Evolutionary conservation across 1,140 invertebrate species (phyloP).

Genomic region (Kradibia gibbosae): DNA sequence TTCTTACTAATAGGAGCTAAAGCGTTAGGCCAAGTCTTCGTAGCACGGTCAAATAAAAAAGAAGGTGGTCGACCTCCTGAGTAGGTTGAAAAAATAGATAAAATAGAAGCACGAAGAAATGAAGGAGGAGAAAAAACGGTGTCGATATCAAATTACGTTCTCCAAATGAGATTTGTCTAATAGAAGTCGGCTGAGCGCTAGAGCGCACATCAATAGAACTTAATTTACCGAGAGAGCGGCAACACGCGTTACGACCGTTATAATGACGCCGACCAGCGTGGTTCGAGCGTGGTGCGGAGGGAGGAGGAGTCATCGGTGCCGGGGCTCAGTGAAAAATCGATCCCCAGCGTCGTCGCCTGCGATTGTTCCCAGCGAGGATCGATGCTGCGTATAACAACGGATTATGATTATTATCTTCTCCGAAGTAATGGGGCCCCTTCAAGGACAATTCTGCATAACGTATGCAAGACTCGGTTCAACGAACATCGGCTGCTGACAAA

Average conservation of each 20-base stretch:
- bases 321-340: neutral
- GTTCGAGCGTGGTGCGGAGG: neutral
- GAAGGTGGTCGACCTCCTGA: neutral
- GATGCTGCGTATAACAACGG: neutral
- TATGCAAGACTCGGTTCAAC: neutral
- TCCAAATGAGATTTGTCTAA: slow-evolving; percentile 40
- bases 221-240: slow-evolving; percentile 28
- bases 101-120: slow-evolving; percentile 3
- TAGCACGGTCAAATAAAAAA: too few species aligned
- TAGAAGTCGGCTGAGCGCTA: neutral
- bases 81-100: neutral
- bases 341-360: neutral
- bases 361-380: neutral
- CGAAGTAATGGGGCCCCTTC: neutral
- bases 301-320: too few species aligned
- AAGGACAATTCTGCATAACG: neutral
- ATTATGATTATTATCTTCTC: neutral
- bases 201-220: slow-evolving; percentile 41
- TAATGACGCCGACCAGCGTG: slow-evolving; percentile 19
- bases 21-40: too few species aligned
- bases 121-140: neutral
- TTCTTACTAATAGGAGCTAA: too few species aligned
- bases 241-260: slow-evolving; percentile 27
- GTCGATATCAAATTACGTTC: slow-evolving; percentile 21
- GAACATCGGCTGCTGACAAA: neutral